Evolutionary conservation across 1,140 invertebrate species (phyloP), one percentile per base, ranked within the genome.

Genomic region (Agraylea sexmaculata): DNA sequence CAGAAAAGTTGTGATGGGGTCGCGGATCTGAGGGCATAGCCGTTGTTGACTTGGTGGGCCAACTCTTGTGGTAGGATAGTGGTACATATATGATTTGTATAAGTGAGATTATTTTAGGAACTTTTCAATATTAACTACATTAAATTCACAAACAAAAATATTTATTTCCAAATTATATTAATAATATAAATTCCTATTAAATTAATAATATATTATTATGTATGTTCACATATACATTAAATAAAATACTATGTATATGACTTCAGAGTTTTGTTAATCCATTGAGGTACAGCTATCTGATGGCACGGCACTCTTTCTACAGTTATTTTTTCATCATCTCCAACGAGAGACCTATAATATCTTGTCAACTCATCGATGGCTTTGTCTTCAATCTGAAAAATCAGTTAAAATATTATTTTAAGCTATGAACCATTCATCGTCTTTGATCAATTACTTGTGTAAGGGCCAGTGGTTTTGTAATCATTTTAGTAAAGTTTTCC

Each of bases 321-420:
- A 5, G 70, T 72, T 32, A 83, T 78, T 27, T 66, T 51, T 59
- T 80, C 77, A 50, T 81, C 76, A 35, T 64, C 63, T 21, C 70
- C 61, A 45, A 72, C 62, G 29, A 66, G 57, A 4, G 69, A 62
- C 50, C 72, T 71, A 55, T 83, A 83, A 51, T 78, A 75, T 36
- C 62, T 64, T 27, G 73, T 58, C 30, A 83, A 56, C 40, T 82
- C 77, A 45, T 78, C 72, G 44, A 83, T 80, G 1, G 80, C 80
- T 59, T 74, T 70, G 51, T 83, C 79, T 68, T 83, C 80, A 35
- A 80, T 65, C 78, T 83, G 48, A 7, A 55, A 60, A 51, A 19
- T 48, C 11, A n/a, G 19, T 35, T 18, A 35, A 32, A 7, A 13
- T n/a, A 20, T 16, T 35, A 8, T 11, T 34, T 35, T 8, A 6